Percentiles rank a stretch among this genome's conserved stretches.
Conservation (phyloP, 2,797 vertebrate genomes). For the Sciurus carolinensis region DNA sequence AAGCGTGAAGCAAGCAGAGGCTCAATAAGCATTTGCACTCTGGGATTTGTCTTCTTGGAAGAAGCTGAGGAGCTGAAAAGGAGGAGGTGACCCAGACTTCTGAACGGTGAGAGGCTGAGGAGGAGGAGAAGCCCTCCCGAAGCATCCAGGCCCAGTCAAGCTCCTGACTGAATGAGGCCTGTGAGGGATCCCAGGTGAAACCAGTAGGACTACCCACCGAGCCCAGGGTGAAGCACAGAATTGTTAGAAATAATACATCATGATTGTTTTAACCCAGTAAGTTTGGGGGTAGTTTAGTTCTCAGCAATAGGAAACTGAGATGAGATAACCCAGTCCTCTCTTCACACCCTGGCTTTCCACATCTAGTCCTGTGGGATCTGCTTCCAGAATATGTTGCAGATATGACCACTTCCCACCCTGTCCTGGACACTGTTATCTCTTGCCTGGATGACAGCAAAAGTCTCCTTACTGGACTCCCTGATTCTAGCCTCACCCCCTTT, state of each 20-base stretch:
- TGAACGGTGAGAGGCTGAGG: not conserved
- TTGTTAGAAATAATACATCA: constrained; percentile 13
- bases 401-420: not conserved
- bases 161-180: not conserved
- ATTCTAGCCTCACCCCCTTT: not conserved
- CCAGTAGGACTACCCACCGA: not conserved
- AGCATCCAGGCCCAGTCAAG: not conserved
- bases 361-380: not conserved
- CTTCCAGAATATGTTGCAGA: not conserved
- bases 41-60: not conserved
- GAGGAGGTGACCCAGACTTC: not conserved
- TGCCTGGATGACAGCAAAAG: not conserved
- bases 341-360: not conserved
- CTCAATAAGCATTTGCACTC: too few species aligned
- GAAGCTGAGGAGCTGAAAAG: not conserved
- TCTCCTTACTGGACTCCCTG: not conserved
- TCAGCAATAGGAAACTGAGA: not conserved
- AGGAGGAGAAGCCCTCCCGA: not conserved
- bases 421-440: not conserved
- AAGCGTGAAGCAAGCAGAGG: not conserved
- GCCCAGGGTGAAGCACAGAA: not conserved
- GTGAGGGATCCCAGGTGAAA: not conserved
- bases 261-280: not conserved
- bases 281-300: not conserved
- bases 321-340: not conserved